phyloP scores from a whole-genome alignment of 2,113 vertebrate species.

The Cynopterus brachyotis region DNA sequence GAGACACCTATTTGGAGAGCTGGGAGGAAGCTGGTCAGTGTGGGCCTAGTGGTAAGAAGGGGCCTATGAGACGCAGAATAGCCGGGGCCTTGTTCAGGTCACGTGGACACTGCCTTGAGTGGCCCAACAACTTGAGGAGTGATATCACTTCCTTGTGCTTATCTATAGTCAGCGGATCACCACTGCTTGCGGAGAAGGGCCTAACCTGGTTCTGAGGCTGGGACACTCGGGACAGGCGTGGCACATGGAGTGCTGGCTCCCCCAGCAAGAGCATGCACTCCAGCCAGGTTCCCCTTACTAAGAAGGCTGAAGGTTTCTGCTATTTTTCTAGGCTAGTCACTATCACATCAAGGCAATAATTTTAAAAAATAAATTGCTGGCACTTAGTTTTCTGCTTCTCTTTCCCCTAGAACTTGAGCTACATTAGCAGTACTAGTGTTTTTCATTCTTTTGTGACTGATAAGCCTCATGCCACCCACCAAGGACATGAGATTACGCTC shows the following conservation, averaged over 20 bases:
- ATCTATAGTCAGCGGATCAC: neutral
- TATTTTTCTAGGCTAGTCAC: conserved; percentile 35
- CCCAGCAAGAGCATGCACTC: neutral
- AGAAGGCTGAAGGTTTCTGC: neutral
- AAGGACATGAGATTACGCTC: fast-evolving
- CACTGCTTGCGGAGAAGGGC: conserved; percentile 62
- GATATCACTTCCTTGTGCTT: neutral
- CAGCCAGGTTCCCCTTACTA: conserved; percentile 10
- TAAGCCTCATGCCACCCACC: neutral
- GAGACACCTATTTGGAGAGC: neutral
- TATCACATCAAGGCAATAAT: conserved; percentile 19
- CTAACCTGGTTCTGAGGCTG: conserved; percentile 53
- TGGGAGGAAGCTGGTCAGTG: neutral
- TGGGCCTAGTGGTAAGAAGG: neutral
- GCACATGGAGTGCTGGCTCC: conserved; percentile 10
- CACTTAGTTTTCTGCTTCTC: neutral
- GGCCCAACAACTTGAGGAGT: neutral
- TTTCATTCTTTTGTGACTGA: neutral
- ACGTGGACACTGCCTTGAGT: fast-evolving
- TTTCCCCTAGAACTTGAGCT: conserved; percentile 22
- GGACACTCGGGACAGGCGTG: neutral
- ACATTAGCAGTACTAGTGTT: neutral
- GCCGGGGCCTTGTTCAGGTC: no score
- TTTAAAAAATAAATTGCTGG: conserved; percentile 41
- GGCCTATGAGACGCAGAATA: neutral